Base-by-base conservation (phyloP, 2,888 invertebrate genomes). In the Dromius quadrimaculatus region DNA sequence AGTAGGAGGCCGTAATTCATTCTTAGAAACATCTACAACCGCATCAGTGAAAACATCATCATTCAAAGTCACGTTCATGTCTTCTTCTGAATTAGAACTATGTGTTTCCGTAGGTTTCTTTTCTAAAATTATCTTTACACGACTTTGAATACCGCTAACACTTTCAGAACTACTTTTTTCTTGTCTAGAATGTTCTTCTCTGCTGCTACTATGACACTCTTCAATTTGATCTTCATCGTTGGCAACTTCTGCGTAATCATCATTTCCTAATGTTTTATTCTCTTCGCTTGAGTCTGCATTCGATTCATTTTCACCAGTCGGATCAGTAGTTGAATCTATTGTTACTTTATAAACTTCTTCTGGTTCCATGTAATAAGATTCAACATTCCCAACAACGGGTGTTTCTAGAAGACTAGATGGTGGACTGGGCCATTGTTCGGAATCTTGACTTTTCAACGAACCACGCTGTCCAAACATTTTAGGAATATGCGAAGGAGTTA, bases 361-460 rank as follows among this genome's bases (percentile, higher is more conserved):
- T 0, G 89, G 90, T 77, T 91, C 91, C 83, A 92, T 88, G 76
- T 91, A 93, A 78, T 91, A 93, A 15, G 92, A 92, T 80, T 93
- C 91, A 2, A 92, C 88, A 80, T 90, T 91, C 76, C 91, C 92
- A 15, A 92, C 87, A 5, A 92, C 86, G 0, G 90, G 90, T 2
- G 88, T 88, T 77, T 91, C 92, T 68, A 90, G 84, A 15, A 90
- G 84, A 22, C 87, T 87, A 0, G 91, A 90, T 5, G 93, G 92
- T 0, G 93, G 90, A 41, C 93, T 92, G 0, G 93, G 92, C 92
- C 93, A 92, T 75, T 91, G 90, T 74, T 92, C 91, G 4, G 91
- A 90, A 74, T 90, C 90, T 79, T 91, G 91, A 8, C 83, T 83
- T 73, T 79, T 81, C 13, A 81, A 71, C 0, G 82, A 83, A 3